Conservation (phyloP, 2,888 invertebrate species). For the Melinopterus prodromus region DNA sequence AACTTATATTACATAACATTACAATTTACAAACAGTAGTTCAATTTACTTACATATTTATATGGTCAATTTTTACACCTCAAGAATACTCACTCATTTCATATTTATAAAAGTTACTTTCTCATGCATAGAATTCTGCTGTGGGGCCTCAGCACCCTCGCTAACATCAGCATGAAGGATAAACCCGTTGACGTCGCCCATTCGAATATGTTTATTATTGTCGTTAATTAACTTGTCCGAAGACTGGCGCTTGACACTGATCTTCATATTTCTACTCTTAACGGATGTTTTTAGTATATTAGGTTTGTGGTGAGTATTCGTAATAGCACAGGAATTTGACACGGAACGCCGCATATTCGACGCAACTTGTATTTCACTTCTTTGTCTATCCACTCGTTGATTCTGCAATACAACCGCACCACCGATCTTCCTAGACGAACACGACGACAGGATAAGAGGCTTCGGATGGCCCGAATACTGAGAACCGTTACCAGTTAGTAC, state of each 20-base stretch:
- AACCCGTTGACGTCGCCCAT: constrained; percentile 53
- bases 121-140: constrained; percentile 50
- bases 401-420: constrained; percentile 65
- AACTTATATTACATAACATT: constrained; percentile 6
- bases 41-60: background rate
- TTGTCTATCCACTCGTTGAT: constrained; percentile 55
- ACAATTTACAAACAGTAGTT: constrained; percentile 11
- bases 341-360: constrained; percentile 45
- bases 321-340: constrained; percentile 32
- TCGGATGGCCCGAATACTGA: constrained; percentile 65
- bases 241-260: constrained; percentile 46
- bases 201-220: constrained; percentile 54
- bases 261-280: constrained; percentile 49
- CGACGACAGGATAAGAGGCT: constrained; percentile 68
- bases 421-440: constrained; percentile 68
- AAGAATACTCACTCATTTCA: constrained; percentile 46
- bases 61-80: background rate
- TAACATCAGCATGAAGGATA: constrained; percentile 54
- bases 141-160: constrained; percentile 51
- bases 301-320: constrained; percentile 44
- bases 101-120: constrained; percentile 53
- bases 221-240: constrained; percentile 49
- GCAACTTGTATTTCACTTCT: constrained; percentile 55
- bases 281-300: constrained; percentile 50
- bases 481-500: constrained; percentile 49